Evolutionary conservation across 2,113 vertebrate species (phyloP).

Genomic region (Entelurus aequoreus): DNA sequence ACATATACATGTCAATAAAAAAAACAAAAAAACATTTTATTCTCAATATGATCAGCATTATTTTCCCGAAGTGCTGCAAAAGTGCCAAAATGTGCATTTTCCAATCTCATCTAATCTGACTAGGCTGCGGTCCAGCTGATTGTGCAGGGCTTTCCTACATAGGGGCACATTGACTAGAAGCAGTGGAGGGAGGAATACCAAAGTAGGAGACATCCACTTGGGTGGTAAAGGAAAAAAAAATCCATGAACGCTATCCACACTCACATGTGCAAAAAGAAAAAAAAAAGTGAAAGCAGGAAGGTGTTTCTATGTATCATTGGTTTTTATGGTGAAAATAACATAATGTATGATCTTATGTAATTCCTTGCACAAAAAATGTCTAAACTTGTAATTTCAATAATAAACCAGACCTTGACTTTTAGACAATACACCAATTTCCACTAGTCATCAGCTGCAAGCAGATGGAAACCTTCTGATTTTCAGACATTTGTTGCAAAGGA

Average conservation of each 20-base stretch:
- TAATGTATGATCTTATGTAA: background rate
- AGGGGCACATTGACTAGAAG: constrained; percentile 66
- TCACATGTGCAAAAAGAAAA: constrained; percentile 13
- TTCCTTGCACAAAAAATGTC: background rate
- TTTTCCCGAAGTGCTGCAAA: constrained; percentile 30
- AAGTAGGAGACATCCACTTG: constrained; percentile 58
- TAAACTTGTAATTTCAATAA: constrained; percentile 2
- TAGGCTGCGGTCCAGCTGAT: constrained; percentile 53
- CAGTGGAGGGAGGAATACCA: constrained; percentile 62
- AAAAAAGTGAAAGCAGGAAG: constrained; percentile 2
- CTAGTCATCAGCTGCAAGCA: constrained; percentile 29
- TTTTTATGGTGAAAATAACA: background rate
- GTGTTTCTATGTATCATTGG: background rate
- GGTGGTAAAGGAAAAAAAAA: constrained; percentile 53
- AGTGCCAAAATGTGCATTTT: constrained; percentile 48
- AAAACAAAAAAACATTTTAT: constrained; percentile 33
- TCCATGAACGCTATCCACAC: constrained; percentile 28
- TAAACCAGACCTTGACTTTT: constrained; percentile 45
- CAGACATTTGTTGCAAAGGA: too few species aligned
- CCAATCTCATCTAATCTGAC: constrained; percentile 48
- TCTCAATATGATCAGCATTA: constrained; percentile 19
- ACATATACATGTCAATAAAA: constrained; percentile 29
- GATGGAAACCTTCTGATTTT: constrained; percentile 37
- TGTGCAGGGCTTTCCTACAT: constrained; percentile 55
- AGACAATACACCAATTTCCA: constrained; percentile 40